These are phyloP conservation scores for Paramuricea clavata DNA, from an alignment of 92 coral and sea anemone genomes.

Conservation along the genomic window DNA sequence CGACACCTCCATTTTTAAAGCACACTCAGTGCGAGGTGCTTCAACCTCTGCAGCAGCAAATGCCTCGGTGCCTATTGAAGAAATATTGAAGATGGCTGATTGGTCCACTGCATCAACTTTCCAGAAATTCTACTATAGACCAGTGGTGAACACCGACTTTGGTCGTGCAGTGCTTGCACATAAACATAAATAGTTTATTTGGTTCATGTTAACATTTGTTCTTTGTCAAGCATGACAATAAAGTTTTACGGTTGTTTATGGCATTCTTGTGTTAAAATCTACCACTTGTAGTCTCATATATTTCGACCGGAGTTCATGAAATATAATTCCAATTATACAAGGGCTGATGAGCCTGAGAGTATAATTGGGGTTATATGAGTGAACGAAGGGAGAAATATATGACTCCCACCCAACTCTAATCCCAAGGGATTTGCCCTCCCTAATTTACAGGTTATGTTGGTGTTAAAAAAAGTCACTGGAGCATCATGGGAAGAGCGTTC, in stretches of 20 bases:
- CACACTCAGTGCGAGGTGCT: slow-evolving; percentile 62
- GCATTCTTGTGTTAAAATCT: neutral
- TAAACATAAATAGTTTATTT: neutral
- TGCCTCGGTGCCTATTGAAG: slow-evolving; percentile 38
- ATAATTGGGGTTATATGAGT: too few relatives aligned
- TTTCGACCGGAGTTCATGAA: too few relatives aligned
- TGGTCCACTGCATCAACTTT: slow-evolving; percentile 66
- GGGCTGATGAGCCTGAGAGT: too few relatives aligned
- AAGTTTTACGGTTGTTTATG: neutral
- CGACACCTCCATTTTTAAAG: slow-evolving; percentile 40
- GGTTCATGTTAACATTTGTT: neutral
- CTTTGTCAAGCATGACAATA: neutral
- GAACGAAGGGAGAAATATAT: too few relatives aligned
- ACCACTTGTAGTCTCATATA: too few relatives aligned
- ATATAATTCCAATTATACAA: too few relatives aligned
- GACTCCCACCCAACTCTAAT: too few relatives aligned
- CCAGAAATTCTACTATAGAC: slow-evolving; percentile 61
- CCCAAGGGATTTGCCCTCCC: too few relatives aligned
- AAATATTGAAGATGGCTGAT: slow-evolving; percentile 61
- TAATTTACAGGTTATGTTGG: too few relatives aligned
- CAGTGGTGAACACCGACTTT: slow-evolving; percentile 41
- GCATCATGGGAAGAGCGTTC: too few relatives aligned
- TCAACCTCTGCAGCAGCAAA: slow-evolving; percentile 64
- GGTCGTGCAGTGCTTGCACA: neutral
- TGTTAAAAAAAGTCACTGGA: too few relatives aligned